A percentile compares a stretch with the other conserved stretches of the same genome.
phyloP scores from a whole-genome alignment of 2,797 vertebrate genomes.

The Danio kyathit region DNA sequence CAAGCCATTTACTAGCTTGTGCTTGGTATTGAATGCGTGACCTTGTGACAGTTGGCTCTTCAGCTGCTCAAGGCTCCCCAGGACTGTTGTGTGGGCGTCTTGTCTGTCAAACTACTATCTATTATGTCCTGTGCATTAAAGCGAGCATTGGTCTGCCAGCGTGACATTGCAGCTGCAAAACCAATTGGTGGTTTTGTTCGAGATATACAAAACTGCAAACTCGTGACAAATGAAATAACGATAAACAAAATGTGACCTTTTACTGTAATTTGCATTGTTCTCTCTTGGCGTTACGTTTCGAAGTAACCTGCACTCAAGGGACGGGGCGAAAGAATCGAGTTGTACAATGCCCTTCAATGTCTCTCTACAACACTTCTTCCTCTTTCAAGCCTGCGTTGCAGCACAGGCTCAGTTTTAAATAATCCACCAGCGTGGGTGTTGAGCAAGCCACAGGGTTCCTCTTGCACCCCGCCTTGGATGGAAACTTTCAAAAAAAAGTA shows the following conservation, averaged over 20 bases:
- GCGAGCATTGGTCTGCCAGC: slow-evolving; percentile 23
- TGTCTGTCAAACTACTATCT: slow-evolving; percentile 43
- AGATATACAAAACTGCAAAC: neutral
- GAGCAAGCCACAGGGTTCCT: slow-evolving; percentile 63
- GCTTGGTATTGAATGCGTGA: slow-evolving; percentile 27
- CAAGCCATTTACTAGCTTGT: slow-evolving; percentile 41
- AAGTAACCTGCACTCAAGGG: slow-evolving; percentile 35
- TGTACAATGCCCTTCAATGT: slow-evolving; percentile 49
- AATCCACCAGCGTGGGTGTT: slow-evolving; percentile 61
- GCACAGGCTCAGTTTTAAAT: slow-evolving; percentile 63
- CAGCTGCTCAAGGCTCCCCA: slow-evolving; percentile 49
- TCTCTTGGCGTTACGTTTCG: neutral
- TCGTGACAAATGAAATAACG: slow-evolving; percentile 21
- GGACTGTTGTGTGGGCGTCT: slow-evolving; percentile 49
- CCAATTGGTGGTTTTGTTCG: slow-evolving; percentile 49
- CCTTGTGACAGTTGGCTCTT: slow-evolving; percentile 51
- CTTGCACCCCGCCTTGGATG: slow-evolving; percentile 52
- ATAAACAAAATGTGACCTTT: slow-evolving; percentile 20
- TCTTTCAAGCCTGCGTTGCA: slow-evolving; percentile 59
- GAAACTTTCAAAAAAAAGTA: slow-evolving; percentile 54
- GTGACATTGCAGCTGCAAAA: slow-evolving; percentile 50
- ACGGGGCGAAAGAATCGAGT: neutral
- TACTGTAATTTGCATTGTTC: slow-evolving; percentile 41
- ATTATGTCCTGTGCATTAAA: slow-evolving; percentile 39
- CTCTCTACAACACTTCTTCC: slow-evolving; percentile 59